Conservation (phyloP, 2,888 invertebrate species). For the Netelia inedita region DNA sequence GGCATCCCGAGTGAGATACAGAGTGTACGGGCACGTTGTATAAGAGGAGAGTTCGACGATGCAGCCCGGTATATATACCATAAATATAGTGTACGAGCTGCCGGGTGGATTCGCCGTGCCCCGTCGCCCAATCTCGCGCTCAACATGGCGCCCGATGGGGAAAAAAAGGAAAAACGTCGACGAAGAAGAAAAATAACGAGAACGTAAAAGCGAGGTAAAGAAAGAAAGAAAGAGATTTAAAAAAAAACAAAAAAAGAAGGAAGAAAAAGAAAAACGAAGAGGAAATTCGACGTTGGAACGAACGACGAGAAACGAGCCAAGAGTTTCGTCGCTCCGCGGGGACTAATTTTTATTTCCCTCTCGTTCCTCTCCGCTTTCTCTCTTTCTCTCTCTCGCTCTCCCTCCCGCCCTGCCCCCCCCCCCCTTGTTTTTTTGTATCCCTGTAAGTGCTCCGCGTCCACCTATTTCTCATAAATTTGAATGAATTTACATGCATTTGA, state of each 20-base stretch:
- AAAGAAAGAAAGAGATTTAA: slow-evolving; percentile 33
- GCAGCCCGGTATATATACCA: slow-evolving; percentile 31
- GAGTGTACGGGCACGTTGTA: slow-evolving; percentile 17
- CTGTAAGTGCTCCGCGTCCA: slow-evolving; percentile 85
- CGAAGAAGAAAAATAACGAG: slow-evolving; percentile 57
- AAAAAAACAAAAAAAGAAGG: slow-evolving; percentile 9
- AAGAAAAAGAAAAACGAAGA: slow-evolving; percentile 54
- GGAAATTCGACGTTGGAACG: slow-evolving; percentile 67
- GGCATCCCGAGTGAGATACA: slow-evolving; percentile 14
- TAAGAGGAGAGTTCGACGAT: slow-evolving; percentile 48
- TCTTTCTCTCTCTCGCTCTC: slow-evolving; percentile 35
- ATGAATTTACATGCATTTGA: slow-evolving; percentile 86
- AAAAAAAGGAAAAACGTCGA: slow-evolving; percentile 51
- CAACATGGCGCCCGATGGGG: slow-evolving; percentile 71
- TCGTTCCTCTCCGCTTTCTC: slow-evolving; percentile 68
- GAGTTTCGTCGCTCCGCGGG: slow-evolving; percentile 83
- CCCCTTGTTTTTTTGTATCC: slow-evolving; percentile 73
- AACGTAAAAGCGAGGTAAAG: slow-evolving; percentile 55
- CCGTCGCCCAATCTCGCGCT: slow-evolving; percentile 71
- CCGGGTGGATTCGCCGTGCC: slow-evolving; percentile 60
- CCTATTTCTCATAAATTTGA: slow-evolving; percentile 86
- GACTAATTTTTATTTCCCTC: slow-evolving; percentile 85
- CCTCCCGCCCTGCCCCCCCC: slow-evolving; percentile 15
- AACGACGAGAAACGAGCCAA: slow-evolving; percentile 75
- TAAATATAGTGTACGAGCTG: slow-evolving; percentile 68